Conservation (phyloP, 2,797 vertebrate genomes). For the Hypotaenidia okinawae region DNA sequence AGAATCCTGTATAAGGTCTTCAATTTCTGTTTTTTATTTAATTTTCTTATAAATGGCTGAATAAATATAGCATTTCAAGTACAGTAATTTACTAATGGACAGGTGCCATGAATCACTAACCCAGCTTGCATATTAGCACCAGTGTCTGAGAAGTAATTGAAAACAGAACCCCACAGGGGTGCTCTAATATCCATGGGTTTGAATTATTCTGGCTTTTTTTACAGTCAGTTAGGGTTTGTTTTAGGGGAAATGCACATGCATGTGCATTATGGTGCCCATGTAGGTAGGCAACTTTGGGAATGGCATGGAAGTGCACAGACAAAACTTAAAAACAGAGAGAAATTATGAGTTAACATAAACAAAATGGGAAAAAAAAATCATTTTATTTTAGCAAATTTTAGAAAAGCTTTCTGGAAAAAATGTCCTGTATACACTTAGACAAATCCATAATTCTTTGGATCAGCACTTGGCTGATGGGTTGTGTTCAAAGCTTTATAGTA, state of each 20-base stretch:
- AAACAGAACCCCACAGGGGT: neutral
- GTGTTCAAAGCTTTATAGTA: neutral
- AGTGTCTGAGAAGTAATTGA: neutral
- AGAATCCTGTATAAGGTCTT: neutral
- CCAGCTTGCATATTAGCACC: neutral
- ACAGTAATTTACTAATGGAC: neutral
- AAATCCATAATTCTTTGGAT: neutral
- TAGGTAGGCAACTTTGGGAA: neutral
- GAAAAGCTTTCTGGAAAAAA: neutral
- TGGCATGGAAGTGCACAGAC: neutral
- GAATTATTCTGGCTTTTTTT: neutral
- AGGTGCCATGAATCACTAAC: neutral
- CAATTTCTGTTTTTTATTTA: neutral
- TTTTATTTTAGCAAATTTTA: neutral
- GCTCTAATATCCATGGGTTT: neutral
- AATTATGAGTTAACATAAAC: neutral
- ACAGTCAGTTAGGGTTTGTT: neutral
- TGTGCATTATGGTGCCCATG: neutral
- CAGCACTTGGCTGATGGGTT: neutral
- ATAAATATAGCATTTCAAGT: neutral
- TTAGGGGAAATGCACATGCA: neutral
- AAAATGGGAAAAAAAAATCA: neutral
- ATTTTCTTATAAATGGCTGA: neutral
- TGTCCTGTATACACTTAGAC: neutral
- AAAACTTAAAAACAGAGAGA: neutral